Percentiles rank a stretch among this genome's conserved stretches.
Evolutionary conservation across 2,797 vertebrate species (phyloP).

Genomic region (Pagetopsis macropterus): DNA sequence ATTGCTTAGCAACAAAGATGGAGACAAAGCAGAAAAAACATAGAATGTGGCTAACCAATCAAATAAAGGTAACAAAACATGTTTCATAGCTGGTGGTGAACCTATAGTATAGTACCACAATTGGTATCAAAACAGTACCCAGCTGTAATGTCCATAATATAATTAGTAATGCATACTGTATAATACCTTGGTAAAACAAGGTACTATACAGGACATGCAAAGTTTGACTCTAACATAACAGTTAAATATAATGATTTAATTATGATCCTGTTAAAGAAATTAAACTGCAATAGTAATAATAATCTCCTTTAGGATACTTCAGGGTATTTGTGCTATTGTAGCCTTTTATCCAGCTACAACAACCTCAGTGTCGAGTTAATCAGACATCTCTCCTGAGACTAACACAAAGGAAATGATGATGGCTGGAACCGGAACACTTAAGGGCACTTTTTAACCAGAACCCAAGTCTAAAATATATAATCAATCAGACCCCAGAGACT

Average conservation of each 20-base stretch:
- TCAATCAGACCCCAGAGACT: slow-evolving; percentile 18
- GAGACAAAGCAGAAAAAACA: slow-evolving; percentile 18
- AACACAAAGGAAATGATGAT: slow-evolving; percentile 17
- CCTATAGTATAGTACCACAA: slow-evolving; percentile 38
- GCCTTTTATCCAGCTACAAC: slow-evolving; percentile 17
- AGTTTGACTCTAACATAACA: slow-evolving; percentile 18
- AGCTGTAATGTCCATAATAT: slow-evolving; percentile 29
- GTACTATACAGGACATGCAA: slow-evolving; percentile 51
- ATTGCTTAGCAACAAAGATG: slow-evolving; percentile 51
- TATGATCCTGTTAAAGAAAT: not conserved
- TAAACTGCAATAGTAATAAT: not conserved
- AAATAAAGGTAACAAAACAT: slow-evolving; percentile 17
- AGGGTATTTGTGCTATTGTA: slow-evolving; percentile 8
- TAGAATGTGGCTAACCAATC: slow-evolving; percentile 7
- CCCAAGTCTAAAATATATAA: slow-evolving; percentile 24
- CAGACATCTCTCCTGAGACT: slow-evolving; percentile 19
- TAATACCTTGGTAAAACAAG: slow-evolving; percentile 38
- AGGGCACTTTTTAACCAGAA: slow-evolving; percentile 67
- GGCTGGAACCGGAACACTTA: slow-evolving; percentile 55
- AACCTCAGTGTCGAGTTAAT: slow-evolving; percentile 15
- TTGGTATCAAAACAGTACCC: slow-evolving; percentile 53
- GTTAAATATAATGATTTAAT: not conserved
- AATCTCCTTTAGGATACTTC: not conserved
- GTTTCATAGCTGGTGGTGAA: slow-evolving; percentile 44
- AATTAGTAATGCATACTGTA: slow-evolving; percentile 14